Evolutionary conservation across 2,797 vertebrate species (phyloP).

Genomic region (Champsocephalus esox): DNA sequence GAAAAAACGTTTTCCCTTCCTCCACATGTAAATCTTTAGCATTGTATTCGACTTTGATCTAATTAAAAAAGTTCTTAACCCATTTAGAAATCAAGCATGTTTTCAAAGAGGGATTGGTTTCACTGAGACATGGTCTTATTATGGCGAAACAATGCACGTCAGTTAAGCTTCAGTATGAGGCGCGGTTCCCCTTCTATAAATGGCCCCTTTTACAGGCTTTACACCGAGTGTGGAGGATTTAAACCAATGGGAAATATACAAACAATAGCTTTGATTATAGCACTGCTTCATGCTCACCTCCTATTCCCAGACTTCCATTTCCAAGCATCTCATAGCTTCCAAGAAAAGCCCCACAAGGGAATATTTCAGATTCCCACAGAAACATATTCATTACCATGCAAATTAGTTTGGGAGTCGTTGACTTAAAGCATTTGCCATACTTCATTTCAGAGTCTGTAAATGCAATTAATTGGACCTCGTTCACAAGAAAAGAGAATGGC

Average conservation of each 20-base stretch:
- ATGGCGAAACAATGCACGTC: conserved; percentile 51
- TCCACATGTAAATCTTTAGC: conserved; percentile 29
- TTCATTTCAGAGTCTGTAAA: conserved; percentile 86
- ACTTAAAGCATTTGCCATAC: conserved; percentile 84
- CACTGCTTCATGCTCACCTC: conserved; percentile 57
- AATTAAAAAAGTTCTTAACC: conserved; percentile 60
- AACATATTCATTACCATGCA: conserved; percentile 85
- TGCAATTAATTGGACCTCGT: conserved; percentile 85
- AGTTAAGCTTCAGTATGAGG: conserved; percentile 50
- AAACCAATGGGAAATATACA: conserved; percentile 63
- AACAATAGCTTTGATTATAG: conserved; percentile 73
- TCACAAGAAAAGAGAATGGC: conserved; percentile 82
- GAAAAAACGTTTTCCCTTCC: conserved; percentile 30
- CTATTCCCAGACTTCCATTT: conserved; percentile 63
- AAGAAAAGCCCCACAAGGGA: conserved; percentile 68
- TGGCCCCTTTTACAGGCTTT: conserved; percentile 58
- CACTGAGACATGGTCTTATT: conserved; percentile 45
- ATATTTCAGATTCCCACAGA: conserved; percentile 80
- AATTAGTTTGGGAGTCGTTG: conserved; percentile 83
- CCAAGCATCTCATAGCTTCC: conserved; percentile 58
- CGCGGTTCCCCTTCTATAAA: conserved; percentile 53
- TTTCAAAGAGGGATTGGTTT: conserved; percentile 57
- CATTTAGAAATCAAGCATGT: conserved; percentile 64
- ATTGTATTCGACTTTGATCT: conserved; percentile 56
- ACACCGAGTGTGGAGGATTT: conserved; percentile 55